Evolutionary conservation across 2,888 invertebrate species (phyloP).

Genomic region (Metellina segmentata): DNA sequence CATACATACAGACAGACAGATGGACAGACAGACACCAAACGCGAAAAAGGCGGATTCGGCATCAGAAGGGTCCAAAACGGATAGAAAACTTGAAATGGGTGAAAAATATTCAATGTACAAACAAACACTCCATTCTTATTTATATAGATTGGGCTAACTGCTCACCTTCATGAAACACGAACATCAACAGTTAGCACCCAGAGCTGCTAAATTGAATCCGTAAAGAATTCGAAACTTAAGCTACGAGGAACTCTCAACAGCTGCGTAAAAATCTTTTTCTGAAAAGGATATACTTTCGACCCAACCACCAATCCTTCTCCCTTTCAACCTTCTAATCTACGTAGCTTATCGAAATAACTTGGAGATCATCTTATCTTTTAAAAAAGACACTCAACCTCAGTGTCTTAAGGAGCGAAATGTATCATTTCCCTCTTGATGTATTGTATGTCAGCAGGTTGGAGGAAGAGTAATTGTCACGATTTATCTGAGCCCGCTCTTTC

Average conservation of each 20-base stretch:
- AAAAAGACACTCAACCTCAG: not conserved
- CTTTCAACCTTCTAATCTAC: not conserved
- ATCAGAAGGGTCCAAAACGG: too few relatives aligned
- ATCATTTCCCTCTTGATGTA: not conserved
- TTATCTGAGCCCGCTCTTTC: not conserved
- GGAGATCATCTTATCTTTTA: not conserved
- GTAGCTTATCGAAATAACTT: not conserved
- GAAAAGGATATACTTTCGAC: not conserved
- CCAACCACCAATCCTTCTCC: not conserved
- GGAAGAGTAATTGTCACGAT: not conserved
- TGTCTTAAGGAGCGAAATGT: not conserved
- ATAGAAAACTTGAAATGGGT: too few relatives aligned
- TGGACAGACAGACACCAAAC: too few relatives aligned
- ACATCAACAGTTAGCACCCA: too few relatives aligned
- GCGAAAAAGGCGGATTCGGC: too few relatives aligned
- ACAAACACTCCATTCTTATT: too few relatives aligned
- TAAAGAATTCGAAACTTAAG: not conserved
- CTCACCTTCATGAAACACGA: too few relatives aligned
- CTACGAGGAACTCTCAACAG: not conserved
- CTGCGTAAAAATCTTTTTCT: not conserved
- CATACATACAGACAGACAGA: too few relatives aligned
- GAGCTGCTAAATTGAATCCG: too few relatives aligned
- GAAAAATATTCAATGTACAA: too few relatives aligned
- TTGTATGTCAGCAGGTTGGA: not conserved
- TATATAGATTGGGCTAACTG: too few relatives aligned